These are phyloP conservation scores for Cnemophilus loriae DNA, from an alignment of 2,113 vertebrate species.

Conservation along the genomic window DNA sequence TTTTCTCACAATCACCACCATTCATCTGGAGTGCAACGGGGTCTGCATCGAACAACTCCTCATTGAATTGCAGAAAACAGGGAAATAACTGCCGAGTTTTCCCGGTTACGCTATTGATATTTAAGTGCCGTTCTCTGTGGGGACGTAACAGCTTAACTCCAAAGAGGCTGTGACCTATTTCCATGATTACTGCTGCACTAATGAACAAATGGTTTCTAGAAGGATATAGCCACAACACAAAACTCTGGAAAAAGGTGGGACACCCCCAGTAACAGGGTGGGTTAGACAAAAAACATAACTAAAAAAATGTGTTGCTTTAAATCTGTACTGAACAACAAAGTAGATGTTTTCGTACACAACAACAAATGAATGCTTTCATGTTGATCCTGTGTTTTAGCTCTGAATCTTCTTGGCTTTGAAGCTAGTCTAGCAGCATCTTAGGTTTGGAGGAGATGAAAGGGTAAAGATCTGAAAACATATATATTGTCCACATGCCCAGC, in stretches of 20 bases:
- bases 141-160: conserved; percentile 50
- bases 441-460: not conserved
- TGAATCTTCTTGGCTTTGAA: not conserved
- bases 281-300: not conserved
- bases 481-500: not conserved
- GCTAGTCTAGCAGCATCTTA: not conserved
- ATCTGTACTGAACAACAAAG: not conserved
- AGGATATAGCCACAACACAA: not conserved
- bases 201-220: conserved; percentile 59
- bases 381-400: not conserved
- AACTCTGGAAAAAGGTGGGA: conserved; percentile 9
- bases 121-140: conserved; percentile 64
- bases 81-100: conserved; percentile 75
- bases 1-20: conserved; percentile 79
- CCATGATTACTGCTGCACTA: conserved; percentile 53
- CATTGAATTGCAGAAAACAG: conserved; percentile 75
- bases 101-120: conserved; percentile 72
- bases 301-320: not conserved
- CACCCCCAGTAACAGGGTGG: not conserved
- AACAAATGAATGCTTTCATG: not conserved
- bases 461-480: not conserved
- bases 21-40: conserved; percentile 72
- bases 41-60: conserved; percentile 73
- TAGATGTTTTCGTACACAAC: not conserved
- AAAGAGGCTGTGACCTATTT: conserved; percentile 73